phyloP scores from a whole-genome alignment of 2,888 invertebrate genomes.

The Anticlea derivata region DNA sequence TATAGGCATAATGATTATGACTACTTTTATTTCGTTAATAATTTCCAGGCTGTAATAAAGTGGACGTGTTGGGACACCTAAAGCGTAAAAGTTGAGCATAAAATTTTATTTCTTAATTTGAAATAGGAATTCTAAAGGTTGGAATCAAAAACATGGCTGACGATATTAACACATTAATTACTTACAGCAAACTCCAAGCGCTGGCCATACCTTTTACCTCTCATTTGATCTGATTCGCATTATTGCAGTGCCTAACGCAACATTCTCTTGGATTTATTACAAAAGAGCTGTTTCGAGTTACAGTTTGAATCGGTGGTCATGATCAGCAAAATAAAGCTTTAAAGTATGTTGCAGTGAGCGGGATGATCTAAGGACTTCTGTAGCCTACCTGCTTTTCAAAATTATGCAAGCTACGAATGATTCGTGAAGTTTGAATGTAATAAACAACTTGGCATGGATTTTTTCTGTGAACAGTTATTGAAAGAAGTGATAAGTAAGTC shows the following conservation, averaged over 20 bases:
- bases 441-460: too few relatives aligned
- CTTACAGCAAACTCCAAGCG: constrained; percentile 59
- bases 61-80: constrained; percentile 9
- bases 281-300: constrained; percentile 72
- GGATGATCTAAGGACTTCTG: too few relatives aligned
- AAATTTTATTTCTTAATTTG: constrained; percentile 22
- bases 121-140: not conserved
- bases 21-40: constrained; percentile 25
- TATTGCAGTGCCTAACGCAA: constrained; percentile 72
- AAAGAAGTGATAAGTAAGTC: too few relatives aligned
- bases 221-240: constrained; percentile 74
- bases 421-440: too few relatives aligned
- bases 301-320: constrained; percentile 61
- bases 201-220: constrained; percentile 58
- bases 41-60: constrained; percentile 19
- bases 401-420: too few relatives aligned
- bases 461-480: too few relatives aligned
- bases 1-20: constrained; percentile 22
- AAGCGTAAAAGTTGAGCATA: constrained; percentile 11
- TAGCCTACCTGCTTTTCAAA: too few relatives aligned
- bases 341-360: constrained; percentile 44
- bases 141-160: constrained; percentile 1
- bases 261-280: constrained; percentile 75
- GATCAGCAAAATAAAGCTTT: constrained; percentile 73
- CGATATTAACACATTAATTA: constrained; percentile 62